Evolutionary conservation across 1,140 invertebrate genomes (phyloP).

Genomic region (Palaemon carinicauda): DNA sequence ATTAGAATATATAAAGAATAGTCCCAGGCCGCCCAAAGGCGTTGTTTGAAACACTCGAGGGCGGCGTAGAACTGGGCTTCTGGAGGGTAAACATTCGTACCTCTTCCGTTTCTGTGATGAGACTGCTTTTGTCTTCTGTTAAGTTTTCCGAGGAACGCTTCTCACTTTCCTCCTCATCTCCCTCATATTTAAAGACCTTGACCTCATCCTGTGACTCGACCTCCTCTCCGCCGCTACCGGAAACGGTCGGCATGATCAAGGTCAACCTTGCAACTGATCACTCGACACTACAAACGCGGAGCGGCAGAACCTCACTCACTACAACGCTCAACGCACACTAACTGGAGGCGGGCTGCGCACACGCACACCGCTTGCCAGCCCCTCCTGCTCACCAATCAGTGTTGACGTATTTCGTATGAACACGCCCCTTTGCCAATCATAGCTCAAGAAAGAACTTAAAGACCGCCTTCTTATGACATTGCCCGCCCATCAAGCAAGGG

Average conservation of each 20-base stretch:
- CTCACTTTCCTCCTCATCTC: slow-evolving; percentile 59
- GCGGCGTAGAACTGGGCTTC: slow-evolving; percentile 32
- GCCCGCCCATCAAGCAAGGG: slow-evolving; percentile 30
- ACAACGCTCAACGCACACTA: slow-evolving; percentile 57
- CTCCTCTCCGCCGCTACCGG: slow-evolving; percentile 59
- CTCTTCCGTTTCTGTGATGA: slow-evolving; percentile 60
- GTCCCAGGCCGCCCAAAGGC: not conserved
- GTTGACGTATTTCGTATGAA: not conserved
- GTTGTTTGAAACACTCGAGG: not conserved
- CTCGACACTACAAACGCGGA: slow-evolving; percentile 54
- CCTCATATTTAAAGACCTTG: slow-evolving; percentile 60
- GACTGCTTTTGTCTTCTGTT: slow-evolving; percentile 60
- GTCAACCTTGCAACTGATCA: slow-evolving; percentile 58
- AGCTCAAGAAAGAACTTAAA: not conserved
- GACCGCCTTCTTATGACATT: not conserved
- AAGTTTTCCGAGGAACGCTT: slow-evolving; percentile 59
- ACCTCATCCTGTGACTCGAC: slow-evolving; percentile 60
- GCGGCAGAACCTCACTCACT: slow-evolving; percentile 56
- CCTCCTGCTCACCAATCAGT: slow-evolving; percentile 35
- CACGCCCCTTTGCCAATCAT: slow-evolving; percentile 26
- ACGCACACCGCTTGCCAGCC: slow-evolving; percentile 42
- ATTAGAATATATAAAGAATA: not conserved
- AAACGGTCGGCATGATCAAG: slow-evolving; percentile 60
- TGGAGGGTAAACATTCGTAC: slow-evolving; percentile 55
- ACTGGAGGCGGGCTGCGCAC: slow-evolving; percentile 56